A percentile compares a stretch with the other conserved stretches of the same genome.
Conservation (phyloP, 2,888 invertebrate genomes). For the Drosophila imparisetae region DNA sequence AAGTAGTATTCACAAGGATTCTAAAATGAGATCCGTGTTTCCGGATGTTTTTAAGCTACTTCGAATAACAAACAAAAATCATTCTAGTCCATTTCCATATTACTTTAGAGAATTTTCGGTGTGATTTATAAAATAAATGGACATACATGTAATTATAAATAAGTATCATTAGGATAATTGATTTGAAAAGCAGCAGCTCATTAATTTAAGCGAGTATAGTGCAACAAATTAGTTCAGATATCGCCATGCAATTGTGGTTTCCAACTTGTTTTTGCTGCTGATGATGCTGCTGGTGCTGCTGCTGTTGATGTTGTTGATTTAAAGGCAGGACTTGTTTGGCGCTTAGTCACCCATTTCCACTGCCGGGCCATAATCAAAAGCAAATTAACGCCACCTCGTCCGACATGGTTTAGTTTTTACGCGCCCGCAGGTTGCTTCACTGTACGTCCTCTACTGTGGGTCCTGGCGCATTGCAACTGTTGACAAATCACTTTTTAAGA, state of each 20-base stretch:
- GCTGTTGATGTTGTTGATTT: conserved; percentile 20
- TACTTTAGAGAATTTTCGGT: neutral
- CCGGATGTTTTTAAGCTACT: accelerated
- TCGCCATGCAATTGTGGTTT: conserved; percentile 2
- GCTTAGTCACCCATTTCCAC: conserved; percentile 52
- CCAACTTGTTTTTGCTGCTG: neutral
- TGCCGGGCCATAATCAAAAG: conserved; percentile 73
- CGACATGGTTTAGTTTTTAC: conserved; percentile 51
- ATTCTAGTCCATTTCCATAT: neutral
- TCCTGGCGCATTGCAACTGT: conserved; percentile 72
- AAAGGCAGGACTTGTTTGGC: conserved; percentile 37
- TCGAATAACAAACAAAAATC: neutral
- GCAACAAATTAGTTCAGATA: neutral
- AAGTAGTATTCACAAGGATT: too few relatives aligned
- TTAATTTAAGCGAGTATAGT: neutral
- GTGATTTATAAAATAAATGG: neutral
- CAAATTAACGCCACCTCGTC: conserved; percentile 69
- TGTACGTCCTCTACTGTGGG: conserved; percentile 4
- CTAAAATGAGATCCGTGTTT: neutral
- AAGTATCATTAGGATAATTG: neutral
- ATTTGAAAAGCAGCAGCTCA: neutral
- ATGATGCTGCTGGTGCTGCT: conserved; percentile 5
- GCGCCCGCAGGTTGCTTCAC: conserved; percentile 37
- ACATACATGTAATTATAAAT: neutral
- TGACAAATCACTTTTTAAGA: conserved; percentile 79